These are phyloP conservation scores for Epizoanthus illoricatus DNA, from an alignment of 92 coral and sea anemone species.

Conservation along the genomic window DNA sequence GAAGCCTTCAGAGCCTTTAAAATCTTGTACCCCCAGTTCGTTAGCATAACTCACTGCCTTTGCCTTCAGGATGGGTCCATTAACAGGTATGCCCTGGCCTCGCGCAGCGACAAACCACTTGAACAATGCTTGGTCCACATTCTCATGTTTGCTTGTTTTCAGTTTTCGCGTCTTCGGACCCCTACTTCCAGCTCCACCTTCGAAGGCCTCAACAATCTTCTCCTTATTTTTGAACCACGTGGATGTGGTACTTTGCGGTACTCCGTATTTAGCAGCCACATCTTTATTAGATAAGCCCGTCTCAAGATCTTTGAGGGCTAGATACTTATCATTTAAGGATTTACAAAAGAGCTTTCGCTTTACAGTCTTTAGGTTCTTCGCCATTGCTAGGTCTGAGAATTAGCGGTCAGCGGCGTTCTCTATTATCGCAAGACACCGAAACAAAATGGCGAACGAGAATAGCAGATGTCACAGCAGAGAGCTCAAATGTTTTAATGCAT, in stretches of 20 bases:
- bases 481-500: too few relatives aligned
- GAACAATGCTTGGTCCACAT: conserved; percentile 30
- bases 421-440: too few relatives aligned
- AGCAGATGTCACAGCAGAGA: too few relatives aligned
- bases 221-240: conserved; percentile 61
- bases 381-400: background rate
- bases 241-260: conserved; percentile 53
- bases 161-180: conserved; percentile 5
- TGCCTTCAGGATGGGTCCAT: conserved; percentile 4
- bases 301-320: conserved; percentile 54
- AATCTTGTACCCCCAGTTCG: background rate
- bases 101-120: conserved; percentile 31
- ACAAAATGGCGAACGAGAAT: too few relatives aligned
- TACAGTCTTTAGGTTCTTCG: conserved; percentile 29
- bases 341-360: conserved; percentile 46
- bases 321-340: conserved; percentile 51
- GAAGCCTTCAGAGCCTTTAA: conserved; percentile 34
- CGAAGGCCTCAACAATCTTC: conserved; percentile 36
- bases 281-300: conserved; percentile 52
- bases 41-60: conserved; percentile 9
- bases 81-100: conserved; percentile 13
- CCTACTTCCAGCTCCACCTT: background rate
- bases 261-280: conserved; percentile 51
- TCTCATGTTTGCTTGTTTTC: background rate
- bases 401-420: too few relatives aligned